Percentiles rank a stretch among this genome's conserved stretches.
Evolutionary conservation across 2,888 invertebrate genomes (phyloP).

Genomic region (Thecophora atra): DNA sequence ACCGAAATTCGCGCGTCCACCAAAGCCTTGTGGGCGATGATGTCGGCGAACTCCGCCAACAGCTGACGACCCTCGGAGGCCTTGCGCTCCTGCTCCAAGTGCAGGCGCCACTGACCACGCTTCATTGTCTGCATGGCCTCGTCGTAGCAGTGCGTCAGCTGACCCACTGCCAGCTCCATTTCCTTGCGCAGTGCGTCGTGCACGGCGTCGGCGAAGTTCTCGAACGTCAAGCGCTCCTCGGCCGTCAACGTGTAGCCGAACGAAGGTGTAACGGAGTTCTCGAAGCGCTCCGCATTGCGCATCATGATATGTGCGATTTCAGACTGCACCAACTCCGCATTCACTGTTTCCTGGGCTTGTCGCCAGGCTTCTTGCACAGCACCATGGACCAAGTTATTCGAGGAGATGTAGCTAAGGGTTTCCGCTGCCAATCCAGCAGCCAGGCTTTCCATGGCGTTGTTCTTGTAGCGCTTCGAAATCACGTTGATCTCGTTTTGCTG

Average conservation of each 20-base stretch:
- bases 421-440: slow-evolving; percentile 77
- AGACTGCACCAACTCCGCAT: slow-evolving; percentile 78
- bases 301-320: slow-evolving; percentile 80
- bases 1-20: slow-evolving; percentile 80
- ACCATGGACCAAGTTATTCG: slow-evolving; percentile 71
- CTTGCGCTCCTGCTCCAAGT: slow-evolving; percentile 67
- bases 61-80: slow-evolving; percentile 67
- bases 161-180: slow-evolving; percentile 76
- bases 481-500: slow-evolving; percentile 73
- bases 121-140: slow-evolving; percentile 72
- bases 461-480: slow-evolving; percentile 73
- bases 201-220: slow-evolving; percentile 80
- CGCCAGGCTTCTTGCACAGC: slow-evolving; percentile 80
- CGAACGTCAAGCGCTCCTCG: slow-evolving; percentile 75
- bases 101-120: slow-evolving; percentile 66
- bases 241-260: slow-evolving; percentile 74
- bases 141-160: slow-evolving; percentile 75
- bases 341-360: slow-evolving; percentile 78
- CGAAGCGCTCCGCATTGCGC: slow-evolving; percentile 76
- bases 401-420: slow-evolving; percentile 71
- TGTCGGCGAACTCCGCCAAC: slow-evolving; percentile 75
- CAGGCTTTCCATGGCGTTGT: slow-evolving; percentile 74
- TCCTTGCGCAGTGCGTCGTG: slow-evolving; percentile 76
- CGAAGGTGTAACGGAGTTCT: slow-evolving; percentile 69
- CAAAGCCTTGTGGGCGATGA: slow-evolving; percentile 78